Evolutionary conservation across 2,888 invertebrate genomes (phyloP), one percentile per base, ranked within the genome.

Genomic region (Gastrophysa polygoni): DNA sequence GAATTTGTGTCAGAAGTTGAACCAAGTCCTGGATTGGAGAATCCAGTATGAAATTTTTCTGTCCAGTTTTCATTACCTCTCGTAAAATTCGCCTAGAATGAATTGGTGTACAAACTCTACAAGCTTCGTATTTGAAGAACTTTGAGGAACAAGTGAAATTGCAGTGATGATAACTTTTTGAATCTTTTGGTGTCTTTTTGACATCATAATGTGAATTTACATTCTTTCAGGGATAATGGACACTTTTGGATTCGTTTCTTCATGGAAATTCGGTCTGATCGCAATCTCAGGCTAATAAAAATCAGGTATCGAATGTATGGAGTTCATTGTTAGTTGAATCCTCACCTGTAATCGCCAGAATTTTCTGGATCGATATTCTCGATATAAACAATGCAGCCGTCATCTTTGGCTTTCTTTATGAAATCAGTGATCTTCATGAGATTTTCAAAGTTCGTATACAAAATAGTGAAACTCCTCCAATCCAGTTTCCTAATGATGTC

Each of bases 401-500:
- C 73, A n/a, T 78, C 77, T 38, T 76, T 76, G 2, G 83, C 80
- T 46, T 81, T 76, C 68, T 83, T 82, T 11, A 87, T 76, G 7
- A 87, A 75, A 17, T 84, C 83, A 61, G 83, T 83, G 10, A 86
- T 76, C 56, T 84, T 75, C 18, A 84, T 76, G 28, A 87, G 76
- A 59, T 85, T 84, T 61, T 86, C 85, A 68, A 84, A 83, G 69
- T 84, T 81, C 67, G 88, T 86, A 70, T 87, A 88, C 6, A 88
- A 78, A 28, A 88, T 78, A 14, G 86, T 85, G 72, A 87, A 87
- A 17, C 79, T 78, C 51, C 82, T 81, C 88, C 88, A 88, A n/a
- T 81, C 76, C 80, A 83, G 83, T 6, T 77, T 75, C 28, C 78
- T 75, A n/a, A 87, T 81, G 16, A 86, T 76, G 46, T 73, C 73